Evolutionary conservation across 2,797 vertebrate species (phyloP).

Genomic region (Galago senegalensis): DNA sequence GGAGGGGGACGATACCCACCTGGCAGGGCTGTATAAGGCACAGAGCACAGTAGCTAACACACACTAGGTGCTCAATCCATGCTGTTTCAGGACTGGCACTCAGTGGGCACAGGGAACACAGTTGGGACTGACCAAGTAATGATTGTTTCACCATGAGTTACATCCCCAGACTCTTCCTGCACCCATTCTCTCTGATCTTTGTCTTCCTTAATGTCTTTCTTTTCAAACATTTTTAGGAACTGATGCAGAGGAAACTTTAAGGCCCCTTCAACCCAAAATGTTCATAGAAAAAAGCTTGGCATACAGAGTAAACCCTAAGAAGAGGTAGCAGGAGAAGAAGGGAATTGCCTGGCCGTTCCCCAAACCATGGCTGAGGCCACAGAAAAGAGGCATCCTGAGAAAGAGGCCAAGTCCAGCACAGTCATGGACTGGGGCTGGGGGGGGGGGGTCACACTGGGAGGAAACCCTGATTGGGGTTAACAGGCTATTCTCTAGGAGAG

Average conservation of each 20-base stretch:
- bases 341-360: background rate
- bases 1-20: background rate
- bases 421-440: background rate
- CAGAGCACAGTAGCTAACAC: background rate
- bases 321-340: background rate
- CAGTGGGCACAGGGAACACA: background rate
- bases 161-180: background rate
- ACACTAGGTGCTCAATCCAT: background rate
- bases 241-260: background rate
- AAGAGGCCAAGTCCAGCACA: background rate
- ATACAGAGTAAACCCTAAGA: background rate
- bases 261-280: background rate
- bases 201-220: background rate
- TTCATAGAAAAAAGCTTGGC: background rate
- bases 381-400: background rate
- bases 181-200: background rate
- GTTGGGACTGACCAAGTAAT: background rate
- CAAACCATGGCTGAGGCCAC: background rate
- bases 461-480: background rate
- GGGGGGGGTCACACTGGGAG: fast-evolving
- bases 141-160: background rate
- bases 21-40: background rate
- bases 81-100: background rate
- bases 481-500: background rate
- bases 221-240: background rate